Percentiles rank a stretch among this genome's conserved stretches.
These are phyloP conservation scores for Aegithalos caudatus DNA, from an alignment of 2,113 vertebrate species.

Conservation along the genomic window DNA sequence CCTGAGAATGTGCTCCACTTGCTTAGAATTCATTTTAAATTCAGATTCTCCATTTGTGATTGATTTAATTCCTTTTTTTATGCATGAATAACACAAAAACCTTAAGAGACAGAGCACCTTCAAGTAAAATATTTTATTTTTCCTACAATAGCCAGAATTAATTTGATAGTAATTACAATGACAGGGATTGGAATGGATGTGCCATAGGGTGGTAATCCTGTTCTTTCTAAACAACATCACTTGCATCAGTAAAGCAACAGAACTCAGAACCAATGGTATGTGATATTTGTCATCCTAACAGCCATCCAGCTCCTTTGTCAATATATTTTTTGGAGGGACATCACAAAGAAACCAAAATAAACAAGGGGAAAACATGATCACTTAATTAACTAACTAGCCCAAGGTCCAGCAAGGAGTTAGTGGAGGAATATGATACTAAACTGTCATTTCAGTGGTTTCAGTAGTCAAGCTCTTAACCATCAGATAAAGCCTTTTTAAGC, in stretches of 20 bases:
- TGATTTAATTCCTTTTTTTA: background rate
- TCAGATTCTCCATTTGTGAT: background rate
- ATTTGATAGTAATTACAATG: background rate
- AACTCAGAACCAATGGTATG: background rate
- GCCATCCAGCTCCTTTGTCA: background rate
- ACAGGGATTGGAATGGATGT: background rate
- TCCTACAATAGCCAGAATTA: background rate
- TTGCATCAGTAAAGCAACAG: background rate
- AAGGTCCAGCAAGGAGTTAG: background rate
- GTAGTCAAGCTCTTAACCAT: background rate
- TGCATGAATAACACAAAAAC: background rate
- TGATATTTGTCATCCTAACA: background rate
- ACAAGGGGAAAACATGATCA: background rate
- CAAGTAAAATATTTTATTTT: background rate
- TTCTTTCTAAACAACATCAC: background rate
- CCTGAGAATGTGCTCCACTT: background rate
- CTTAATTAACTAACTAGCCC: background rate
- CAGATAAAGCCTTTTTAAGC: background rate
- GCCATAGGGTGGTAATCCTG: background rate
- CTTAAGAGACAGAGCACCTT: background rate
- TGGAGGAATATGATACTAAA: background rate
- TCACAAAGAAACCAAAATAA: background rate
- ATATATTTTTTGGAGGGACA: background rate
- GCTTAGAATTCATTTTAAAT: background rate
- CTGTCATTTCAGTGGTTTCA: background rate